phyloP scores from a whole-genome alignment of 1,140 invertebrate species.

The Dinoponera quadriceps region DNA sequence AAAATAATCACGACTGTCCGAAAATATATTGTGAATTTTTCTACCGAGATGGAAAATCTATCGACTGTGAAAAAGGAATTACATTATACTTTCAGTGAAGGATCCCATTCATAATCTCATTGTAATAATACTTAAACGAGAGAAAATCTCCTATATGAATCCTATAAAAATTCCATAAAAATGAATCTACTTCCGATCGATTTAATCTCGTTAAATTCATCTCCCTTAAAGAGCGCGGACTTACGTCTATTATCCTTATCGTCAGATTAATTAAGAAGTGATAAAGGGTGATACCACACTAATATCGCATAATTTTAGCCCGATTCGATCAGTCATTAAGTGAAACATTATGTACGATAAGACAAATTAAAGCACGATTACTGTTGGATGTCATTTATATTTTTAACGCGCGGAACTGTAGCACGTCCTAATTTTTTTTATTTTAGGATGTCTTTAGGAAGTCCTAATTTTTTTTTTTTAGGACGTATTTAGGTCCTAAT shows the following conservation, averaged over 20 bases:
- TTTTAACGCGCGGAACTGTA: too few relatives aligned
- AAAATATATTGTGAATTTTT: slow-evolving; percentile 12
- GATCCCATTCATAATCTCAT: neutral
- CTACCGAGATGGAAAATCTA: slow-evolving; percentile 21
- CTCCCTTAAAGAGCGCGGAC: neutral
- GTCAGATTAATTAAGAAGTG: slow-evolving; percentile 29
- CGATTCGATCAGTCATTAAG: slow-evolving; percentile 4
- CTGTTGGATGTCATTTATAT: too few relatives aligned
- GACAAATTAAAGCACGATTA: neutral
- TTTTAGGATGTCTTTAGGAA: too few relatives aligned
- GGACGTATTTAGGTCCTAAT: too few relatives aligned
- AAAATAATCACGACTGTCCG: slow-evolving; percentile 14
- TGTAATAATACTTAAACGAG: slow-evolving; percentile 5
- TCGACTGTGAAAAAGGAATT: neutral
- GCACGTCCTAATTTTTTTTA: too few relatives aligned
- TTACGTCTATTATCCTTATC: slow-evolving; percentile 18
- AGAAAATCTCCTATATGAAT: slow-evolving; percentile 12
- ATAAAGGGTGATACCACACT: neutral
- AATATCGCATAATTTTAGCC: slow-evolving; percentile 9
- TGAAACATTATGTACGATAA: neutral
- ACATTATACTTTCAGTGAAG: neutral
- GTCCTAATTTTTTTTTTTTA: too few relatives aligned
- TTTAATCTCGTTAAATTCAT: slow-evolving; percentile 40
- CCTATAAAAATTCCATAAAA: slow-evolving; percentile 10
- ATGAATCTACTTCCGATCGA: neutral